phyloP scores from a whole-genome alignment of 2,888 invertebrate genomes.

The Hydroisotoma schaefferi region DNA sequence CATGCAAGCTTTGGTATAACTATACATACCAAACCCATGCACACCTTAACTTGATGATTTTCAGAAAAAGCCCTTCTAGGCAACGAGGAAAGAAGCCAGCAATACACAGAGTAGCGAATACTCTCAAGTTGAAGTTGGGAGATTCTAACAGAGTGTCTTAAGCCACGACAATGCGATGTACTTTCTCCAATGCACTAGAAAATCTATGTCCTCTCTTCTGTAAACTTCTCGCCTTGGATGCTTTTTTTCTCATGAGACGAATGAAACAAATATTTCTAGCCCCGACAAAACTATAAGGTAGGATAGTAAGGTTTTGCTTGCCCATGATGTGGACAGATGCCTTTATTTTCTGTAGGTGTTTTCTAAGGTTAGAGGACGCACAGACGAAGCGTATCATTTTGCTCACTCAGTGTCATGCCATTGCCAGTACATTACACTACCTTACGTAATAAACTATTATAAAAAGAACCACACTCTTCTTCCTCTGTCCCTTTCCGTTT shows the following conservation, averaged over 20 bases:
- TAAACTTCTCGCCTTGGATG: not conserved
- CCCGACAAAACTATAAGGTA: too few relatives aligned
- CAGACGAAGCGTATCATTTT: too few relatives aligned
- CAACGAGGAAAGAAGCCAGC: too few relatives aligned
- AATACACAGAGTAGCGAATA: conserved; percentile 1
- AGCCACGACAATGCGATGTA: conserved; percentile 5
- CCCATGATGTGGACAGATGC: too few relatives aligned
- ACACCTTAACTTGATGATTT: too few relatives aligned
- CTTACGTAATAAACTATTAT: not conserved
- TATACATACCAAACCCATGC: too few relatives aligned
- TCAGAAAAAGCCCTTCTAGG: too few relatives aligned
- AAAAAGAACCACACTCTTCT: not conserved
- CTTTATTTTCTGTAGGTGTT: too few relatives aligned
- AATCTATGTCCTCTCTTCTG: not conserved
- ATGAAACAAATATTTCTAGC: not conserved
- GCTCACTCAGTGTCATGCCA: not conserved
- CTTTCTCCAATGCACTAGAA: not conserved
- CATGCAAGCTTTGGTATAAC: too few relatives aligned
- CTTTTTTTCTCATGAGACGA: not conserved
- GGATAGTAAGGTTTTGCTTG: too few relatives aligned
- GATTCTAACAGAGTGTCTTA: conserved; percentile 10
- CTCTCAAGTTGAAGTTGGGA: conserved; percentile 6
- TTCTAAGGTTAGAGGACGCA: too few relatives aligned
- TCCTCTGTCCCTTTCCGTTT: conserved; percentile 2
- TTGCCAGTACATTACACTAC: not conserved